Evolutionary conservation across 1,140 invertebrate species (phyloP).

Genomic region (Paracyclopina nana): DNA sequence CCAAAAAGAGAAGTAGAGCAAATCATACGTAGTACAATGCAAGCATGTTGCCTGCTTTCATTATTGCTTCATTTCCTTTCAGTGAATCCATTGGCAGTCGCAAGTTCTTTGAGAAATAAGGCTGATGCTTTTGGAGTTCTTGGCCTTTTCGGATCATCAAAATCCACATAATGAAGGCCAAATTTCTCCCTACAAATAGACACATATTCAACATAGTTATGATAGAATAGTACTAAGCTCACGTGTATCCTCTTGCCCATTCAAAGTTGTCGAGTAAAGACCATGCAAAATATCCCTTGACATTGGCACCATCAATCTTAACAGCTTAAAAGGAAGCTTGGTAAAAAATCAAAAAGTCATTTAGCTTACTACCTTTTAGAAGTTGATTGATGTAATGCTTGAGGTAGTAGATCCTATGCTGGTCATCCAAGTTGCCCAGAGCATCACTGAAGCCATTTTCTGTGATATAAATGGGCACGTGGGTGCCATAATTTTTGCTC

Average conservation of each 20-base stretch:
- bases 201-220: neutral
- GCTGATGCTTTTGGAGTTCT: neutral
- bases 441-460: constrained; percentile 43
- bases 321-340: constrained; percentile 24
- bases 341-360: neutral
- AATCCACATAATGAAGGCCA: constrained; percentile 51
- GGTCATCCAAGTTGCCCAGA: constrained; percentile 31
- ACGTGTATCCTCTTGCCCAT: constrained; percentile 34
- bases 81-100: neutral
- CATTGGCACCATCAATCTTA: constrained; percentile 38
- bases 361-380: constrained; percentile 27
- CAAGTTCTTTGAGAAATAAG: neutral
- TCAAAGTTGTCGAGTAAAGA: constrained; percentile 59
- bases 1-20: too few relatives aligned
- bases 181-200: constrained; percentile 32
- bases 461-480: constrained; percentile 39
- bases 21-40: too few relatives aligned
- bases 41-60: neutral
- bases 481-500: constrained; percentile 31
- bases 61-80: neutral
- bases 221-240: neutral
- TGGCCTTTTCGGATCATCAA: constrained; percentile 35
- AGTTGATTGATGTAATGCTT: constrained; percentile 39
- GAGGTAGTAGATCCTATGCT: constrained; percentile 32
- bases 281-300: constrained; percentile 49